Evolutionary conservation across 37 sponge, comb jelly and placozoan genomes (phyloP), one percentile per base, ranked within the genome.

Genomic region (Lycopodina hypogea): DNA sequence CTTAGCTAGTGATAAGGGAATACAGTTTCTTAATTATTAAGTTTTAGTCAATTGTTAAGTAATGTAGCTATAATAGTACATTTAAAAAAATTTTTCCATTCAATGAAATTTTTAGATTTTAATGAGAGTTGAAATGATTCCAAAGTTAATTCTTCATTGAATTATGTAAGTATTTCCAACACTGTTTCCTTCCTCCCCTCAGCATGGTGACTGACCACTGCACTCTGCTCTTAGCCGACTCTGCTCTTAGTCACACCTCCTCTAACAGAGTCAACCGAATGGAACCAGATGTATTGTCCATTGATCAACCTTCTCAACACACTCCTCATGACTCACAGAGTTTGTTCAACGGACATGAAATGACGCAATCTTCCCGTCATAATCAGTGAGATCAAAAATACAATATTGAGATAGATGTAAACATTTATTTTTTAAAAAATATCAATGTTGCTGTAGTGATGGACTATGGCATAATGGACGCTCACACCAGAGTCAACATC

Each of bases 161-260:
- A n/a, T n/a, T n/a, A n/a, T n/a, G n/a, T n/a, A n/a, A n/a, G n/a
- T n/a, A n/a, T n/a, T n/a, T n/a, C n/a, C n/a, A n/a, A n/a, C n/a
- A n/a, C n/a, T n/a, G n/a, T n/a, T n/a, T n/a, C n/a, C n/a, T n/a
- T n/a, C n/a, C n/a, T n/a, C n/a, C n/a, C n/a, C 50, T 0, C 63
- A 84, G 77, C 30, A 36, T 51, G 53, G 65, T 72, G 26, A n/a
- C 26, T 0, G 72, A 66, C 68, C 78, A 72, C 64, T 78, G 71
- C 53, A 72, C 63, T 7, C 72, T 78, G 1, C 65, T 48, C 7
- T 53, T 78, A 28, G 64, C 41, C 2, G 85, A 71, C 28, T 32
- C 56, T 17, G 42, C 75, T 57, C 41, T 37, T 35, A 56, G 17
- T 29, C 66, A 22, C 39, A 56, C 15, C 73, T 72, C 65, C 72